Base-by-base conservation (phyloP, 1,140 invertebrate genomes). In the Diuraphis noxia region DNA sequence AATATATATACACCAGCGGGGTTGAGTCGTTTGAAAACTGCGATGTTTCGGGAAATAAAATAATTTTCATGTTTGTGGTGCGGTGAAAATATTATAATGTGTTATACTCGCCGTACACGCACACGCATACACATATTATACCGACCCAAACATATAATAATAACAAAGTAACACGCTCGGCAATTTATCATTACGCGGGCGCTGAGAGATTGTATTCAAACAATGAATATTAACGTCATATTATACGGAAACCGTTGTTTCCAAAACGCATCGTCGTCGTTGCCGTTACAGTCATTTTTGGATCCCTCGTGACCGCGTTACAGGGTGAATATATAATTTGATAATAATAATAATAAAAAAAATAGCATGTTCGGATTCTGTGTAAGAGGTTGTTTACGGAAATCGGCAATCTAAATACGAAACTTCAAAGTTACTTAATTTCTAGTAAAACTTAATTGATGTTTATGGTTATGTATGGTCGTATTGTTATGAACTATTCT, bases 171-270 rank as follows among this genome's bases (percentile, higher is more conserved):
- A 56, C 49, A 52, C 34, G 85, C 23, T 30, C 13, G 85, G 36
- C 36, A 56, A 87, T 87, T 63, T 92, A 56, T 92, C 46, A 84
- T 46, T 72, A 72, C 40, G 46, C 7, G n/a, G 84, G 13, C 21
- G 23, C 30, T 56, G 72, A 56, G 40, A 36, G 38, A 56, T 82
- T 84, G 63, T 40, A 41, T 46, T 92, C 86, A 7, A 40, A 63
- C 46, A 72, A 92, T 87, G 91, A 87, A 77, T 43, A 84, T 49
- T 91, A 92, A 43, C 49, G 91, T 40, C 92, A 88, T 41, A 91
- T 92, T 23, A 52, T 40, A 21, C 23, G 79, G 9, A 46, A 92
- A 72, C 56, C 49, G 89, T 92, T 92, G 34, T 92, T 92, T 92
- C 72, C 92, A 30, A 88, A 90, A 56, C 79, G 40, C 36, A 49